Conservation (phyloP, 2,113 vertebrate genomes). For the Phyllostomus discolor region DNA sequence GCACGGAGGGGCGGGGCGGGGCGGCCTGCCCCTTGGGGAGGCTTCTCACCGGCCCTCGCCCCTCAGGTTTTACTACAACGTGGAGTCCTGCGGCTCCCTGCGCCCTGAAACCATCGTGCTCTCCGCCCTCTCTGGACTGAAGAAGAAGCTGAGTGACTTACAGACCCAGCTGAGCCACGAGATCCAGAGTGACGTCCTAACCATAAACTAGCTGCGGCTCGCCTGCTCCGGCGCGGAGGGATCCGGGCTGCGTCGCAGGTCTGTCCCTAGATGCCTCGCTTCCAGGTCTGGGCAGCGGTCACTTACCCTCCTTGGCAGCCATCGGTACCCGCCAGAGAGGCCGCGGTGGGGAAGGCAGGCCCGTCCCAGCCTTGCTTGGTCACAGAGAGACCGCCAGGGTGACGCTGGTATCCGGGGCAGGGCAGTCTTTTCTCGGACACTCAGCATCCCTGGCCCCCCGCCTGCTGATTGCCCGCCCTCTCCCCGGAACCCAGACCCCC, state of each 20-base stretch:
- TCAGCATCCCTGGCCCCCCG: background rate
- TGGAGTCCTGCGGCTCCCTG: conserved; percentile 96
- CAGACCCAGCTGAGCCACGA: conserved; percentile 98
- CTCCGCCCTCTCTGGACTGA: conserved; percentile 92
- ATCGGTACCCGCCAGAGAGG: background rate
- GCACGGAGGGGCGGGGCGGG: background rate
- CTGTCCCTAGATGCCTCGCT: background rate
- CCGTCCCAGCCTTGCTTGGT: background rate
- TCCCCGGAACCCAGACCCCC: background rate
- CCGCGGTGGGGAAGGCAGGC: background rate
- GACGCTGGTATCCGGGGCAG: background rate
- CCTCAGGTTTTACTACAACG: conserved; percentile 96
- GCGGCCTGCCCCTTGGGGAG: fast-evolving
- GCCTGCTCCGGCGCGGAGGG: background rate
- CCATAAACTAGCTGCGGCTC: conserved; percentile 87
- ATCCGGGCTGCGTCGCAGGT: background rate
- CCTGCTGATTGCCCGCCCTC: background rate
- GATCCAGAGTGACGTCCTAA: conserved; percentile 96
- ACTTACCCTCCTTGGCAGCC: background rate
- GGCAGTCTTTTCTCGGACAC: background rate
- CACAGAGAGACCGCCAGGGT: background rate
- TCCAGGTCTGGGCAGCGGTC: background rate
- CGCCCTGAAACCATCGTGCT: conserved; percentile 96
- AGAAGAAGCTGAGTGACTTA: conserved; percentile 97
- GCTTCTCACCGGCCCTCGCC: background rate